A percentile compares a stretch with the other conserved stretches of the same genome.
Conservation (phyloP, 1,140 invertebrate species). For the Neodiprion fabricii region DNA sequence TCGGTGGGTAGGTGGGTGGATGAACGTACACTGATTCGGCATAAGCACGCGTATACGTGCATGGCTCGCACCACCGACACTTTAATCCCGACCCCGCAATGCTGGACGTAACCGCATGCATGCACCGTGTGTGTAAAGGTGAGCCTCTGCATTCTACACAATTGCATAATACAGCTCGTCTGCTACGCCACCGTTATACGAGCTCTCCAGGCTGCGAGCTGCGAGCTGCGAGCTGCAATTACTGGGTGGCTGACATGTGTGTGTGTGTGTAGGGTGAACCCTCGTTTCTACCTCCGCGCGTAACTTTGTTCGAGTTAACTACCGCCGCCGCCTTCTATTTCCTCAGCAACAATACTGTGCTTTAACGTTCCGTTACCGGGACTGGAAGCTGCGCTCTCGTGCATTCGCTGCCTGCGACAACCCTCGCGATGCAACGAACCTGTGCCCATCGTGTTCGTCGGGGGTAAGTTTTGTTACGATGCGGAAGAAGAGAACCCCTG, state of each 20-base stretch:
- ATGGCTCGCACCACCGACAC: too few relatives aligned
- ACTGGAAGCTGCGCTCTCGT: background rate
- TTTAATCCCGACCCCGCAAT: too few relatives aligned
- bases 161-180: background rate
- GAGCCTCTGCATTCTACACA: background rate
- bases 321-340: background rate
- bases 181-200: too few relatives aligned
- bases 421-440: conserved; percentile 9
- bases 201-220: too few relatives aligned
- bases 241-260: background rate
- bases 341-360: background rate
- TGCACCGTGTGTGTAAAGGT: background rate
- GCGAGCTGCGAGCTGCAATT: too few relatives aligned
- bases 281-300: background rate
- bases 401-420: background rate
- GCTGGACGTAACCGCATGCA: background rate
- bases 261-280: background rate
- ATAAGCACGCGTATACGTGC: too few relatives aligned
- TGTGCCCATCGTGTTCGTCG: too few relatives aligned
- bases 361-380: background rate
- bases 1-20: background rate
- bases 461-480: too few relatives aligned
- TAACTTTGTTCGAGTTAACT: conserved; percentile 1
- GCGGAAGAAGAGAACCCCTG: too few relatives aligned
- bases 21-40: too few relatives aligned